These are phyloP conservation scores for Drosophila melanogaster DNA, from an alignment of 1,140 invertebrate genomes.

Conservation along the genomic window Release_6_plus_ISO1_MT NC_004354.4:18911001-18911500, in stretches of 20 bases:
- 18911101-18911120: background rate
- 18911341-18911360: background rate
- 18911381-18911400: background rate
- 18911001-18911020: too few species aligned
- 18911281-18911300: conserved; percentile 56
- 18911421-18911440: background rate
- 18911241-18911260: conserved; percentile 49
- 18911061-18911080: too few species aligned
- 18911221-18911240: conserved; percentile 1
- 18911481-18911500: conserved; percentile 11
- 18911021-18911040: too few species aligned
- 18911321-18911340: conserved; percentile 10
- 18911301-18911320: conserved; percentile 39
- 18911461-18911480: background rate
- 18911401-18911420: too few species aligned
- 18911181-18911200: conserved; percentile 42
- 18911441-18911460: conserved; percentile 23
- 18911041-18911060: too few species aligned
- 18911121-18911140: background rate
- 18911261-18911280: conserved; percentile 32
- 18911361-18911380: too few species aligned
- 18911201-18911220: conserved; percentile 34
- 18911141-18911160: too few species aligned
- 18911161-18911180: conserved; percentile 36
- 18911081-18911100: too few species aligned